Conservation (phyloP, 1,140 invertebrate genomes). For the Tetragonula clypearis region DNA sequence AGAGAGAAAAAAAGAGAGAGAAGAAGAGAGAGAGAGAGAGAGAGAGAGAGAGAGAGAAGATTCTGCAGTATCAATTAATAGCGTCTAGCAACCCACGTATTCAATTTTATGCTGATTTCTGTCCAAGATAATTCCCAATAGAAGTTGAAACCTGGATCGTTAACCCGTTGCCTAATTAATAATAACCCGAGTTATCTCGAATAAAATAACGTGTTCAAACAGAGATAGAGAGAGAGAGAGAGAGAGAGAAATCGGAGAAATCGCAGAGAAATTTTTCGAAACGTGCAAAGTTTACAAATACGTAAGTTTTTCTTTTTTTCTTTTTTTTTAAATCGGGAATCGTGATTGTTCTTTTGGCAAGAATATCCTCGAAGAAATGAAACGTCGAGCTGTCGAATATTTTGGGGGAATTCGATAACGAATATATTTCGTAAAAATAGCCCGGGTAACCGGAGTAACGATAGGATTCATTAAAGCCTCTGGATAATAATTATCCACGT, state of each 20-base stretch:
- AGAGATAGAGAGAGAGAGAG: no score
- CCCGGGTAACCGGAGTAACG: neutral
- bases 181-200: neutral
- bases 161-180: neutral
- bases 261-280: no score
- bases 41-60: no score
- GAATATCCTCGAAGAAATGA: neutral
- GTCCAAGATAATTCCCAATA: no score
- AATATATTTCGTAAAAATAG: neutral
- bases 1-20: no score
- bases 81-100: no score
- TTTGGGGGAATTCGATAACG: neutral
- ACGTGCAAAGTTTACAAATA: no score
- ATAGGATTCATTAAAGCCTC: neutral
- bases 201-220: neutral
- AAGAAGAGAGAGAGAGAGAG: no score
- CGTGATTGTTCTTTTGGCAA: neutral
- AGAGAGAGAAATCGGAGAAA: no score
- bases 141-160: neutral
- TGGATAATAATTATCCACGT: neutral
- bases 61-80: no score
- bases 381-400: neutral
- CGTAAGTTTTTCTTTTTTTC: no score
- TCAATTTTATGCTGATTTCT: no score
- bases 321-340: neutral